Conservation (phyloP, 2,888 invertebrate species). For the Apotomis turbidana region DNA sequence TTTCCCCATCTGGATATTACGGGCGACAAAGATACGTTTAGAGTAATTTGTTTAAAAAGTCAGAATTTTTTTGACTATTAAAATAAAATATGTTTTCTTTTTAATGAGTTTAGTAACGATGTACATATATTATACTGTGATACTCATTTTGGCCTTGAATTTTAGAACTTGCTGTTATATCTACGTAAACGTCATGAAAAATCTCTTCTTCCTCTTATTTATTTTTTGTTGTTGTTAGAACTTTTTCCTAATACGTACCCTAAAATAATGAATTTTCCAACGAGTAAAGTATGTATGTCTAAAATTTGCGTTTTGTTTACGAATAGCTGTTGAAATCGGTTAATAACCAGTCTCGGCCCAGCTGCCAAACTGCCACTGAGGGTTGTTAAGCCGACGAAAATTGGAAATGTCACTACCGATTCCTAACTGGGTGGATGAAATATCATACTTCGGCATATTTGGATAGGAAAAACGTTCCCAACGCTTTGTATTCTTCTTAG, state of each 20-base stretch:
- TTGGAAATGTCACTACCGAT: slow-evolving; percentile 27
- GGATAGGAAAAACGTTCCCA: not conserved
- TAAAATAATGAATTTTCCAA: slow-evolving; percentile 1
- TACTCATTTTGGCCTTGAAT: too few relatives aligned
- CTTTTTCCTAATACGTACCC: not conserved
- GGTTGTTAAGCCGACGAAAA: slow-evolving; percentile 32
- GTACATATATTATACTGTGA: too few relatives aligned
- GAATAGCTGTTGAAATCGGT: slow-evolving; percentile 26
- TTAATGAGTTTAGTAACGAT: too few relatives aligned
- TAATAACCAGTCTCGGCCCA: slow-evolving; percentile 18
- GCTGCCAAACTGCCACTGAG: slow-evolving; percentile 32
- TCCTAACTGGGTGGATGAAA: slow-evolving; percentile 26
- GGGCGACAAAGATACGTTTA: too few relatives aligned
- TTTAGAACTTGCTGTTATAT: too few relatives aligned
- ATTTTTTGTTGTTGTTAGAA: too few relatives aligned
- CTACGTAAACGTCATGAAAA: too few relatives aligned
- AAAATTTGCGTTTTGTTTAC: slow-evolving; percentile 35
- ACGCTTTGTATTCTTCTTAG: not conserved
- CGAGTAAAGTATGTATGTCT: slow-evolving; percentile 19
- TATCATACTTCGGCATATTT: not conserved
- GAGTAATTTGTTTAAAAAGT: too few relatives aligned
- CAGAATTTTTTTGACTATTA: too few relatives aligned
- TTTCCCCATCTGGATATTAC: too few relatives aligned
- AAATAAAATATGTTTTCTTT: too few relatives aligned
- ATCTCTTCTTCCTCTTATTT: too few relatives aligned